A percentile compares a stretch with the other conserved stretches of the same genome.
These are phyloP conservation scores for Halictus rubicundus DNA, from an alignment of 1,140 invertebrate genomes.

Conservation along the genomic window DNA sequence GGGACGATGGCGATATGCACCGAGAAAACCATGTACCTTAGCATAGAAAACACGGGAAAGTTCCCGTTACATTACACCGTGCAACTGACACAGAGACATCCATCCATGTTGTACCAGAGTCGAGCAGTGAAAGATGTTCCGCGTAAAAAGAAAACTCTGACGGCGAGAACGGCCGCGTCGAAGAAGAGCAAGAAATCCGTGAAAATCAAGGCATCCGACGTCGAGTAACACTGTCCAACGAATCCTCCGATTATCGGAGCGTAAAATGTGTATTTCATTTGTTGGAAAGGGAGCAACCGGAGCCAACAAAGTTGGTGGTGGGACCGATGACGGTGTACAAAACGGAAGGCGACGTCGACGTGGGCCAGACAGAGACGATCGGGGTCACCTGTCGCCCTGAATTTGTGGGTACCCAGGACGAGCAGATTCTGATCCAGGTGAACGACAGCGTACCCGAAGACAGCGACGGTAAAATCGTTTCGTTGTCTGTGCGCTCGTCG, in stretches of 20 bases:
- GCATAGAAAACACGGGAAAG: constrained; percentile 69
- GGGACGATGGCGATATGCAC: constrained; percentile 57
- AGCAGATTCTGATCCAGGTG: constrained; percentile 56
- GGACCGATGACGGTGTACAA: constrained; percentile 62
- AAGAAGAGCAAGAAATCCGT: constrained; percentile 43
- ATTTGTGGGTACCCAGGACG: constrained; percentile 45
- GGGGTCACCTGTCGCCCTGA: constrained; percentile 59
- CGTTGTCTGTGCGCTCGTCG: constrained; percentile 53
- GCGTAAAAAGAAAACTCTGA: not conserved
- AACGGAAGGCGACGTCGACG: constrained; percentile 47
- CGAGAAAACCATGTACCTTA: constrained; percentile 62
- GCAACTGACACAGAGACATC: not conserved
- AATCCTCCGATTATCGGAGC: too few relatives aligned
- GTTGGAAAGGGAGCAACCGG: not conserved
- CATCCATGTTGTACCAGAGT: constrained; percentile 19
- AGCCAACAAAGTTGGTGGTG: constrained; percentile 28
- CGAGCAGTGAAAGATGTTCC: not conserved
- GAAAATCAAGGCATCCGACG: constrained; percentile 22
- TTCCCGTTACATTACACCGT: constrained; percentile 65
- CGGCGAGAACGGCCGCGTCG: not conserved
- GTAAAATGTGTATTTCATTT: too few relatives aligned
- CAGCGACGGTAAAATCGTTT: constrained; percentile 46
- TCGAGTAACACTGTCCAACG: constrained; percentile 16
- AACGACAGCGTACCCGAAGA: constrained; percentile 51
- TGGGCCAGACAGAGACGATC: constrained; percentile 49